A percentile compares a stretch with the other conserved stretches of the same genome.
Conservation (phyloP, 37 sponge, comb jelly and placozoan genomes). For the Amphimedon queenslandica region DNA sequence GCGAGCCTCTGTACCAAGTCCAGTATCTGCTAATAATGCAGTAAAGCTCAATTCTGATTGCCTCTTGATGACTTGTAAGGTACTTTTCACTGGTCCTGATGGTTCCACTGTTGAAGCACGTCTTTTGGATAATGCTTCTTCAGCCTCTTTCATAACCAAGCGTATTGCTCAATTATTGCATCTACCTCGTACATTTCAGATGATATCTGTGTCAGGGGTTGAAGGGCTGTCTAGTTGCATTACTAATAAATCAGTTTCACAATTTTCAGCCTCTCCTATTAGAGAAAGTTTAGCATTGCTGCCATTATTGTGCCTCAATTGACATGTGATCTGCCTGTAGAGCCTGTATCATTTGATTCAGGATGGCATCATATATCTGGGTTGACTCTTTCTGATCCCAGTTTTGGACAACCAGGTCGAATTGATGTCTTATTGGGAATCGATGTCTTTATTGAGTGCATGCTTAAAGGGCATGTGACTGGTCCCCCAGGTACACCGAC, state of each 20-base stretch:
- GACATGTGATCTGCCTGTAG: slow-evolving; percentile 10
- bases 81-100: slow-evolving; percentile 14
- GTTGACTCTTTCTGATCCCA: not conserved
- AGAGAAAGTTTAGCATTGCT: not conserved
- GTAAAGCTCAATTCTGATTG: slow-evolving; percentile 9
- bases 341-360: not conserved
- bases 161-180: slow-evolving; percentile 18
- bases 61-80: slow-evolving; percentile 28
- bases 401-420: slow-evolving; percentile 2
- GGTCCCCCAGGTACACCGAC: not conserved
- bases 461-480: not conserved
- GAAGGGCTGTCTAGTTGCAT: slow-evolving; percentile 7
- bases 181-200: not conserved
- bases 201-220: not conserved
- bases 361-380: not conserved
- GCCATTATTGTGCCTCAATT: not conserved
- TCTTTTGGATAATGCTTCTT: slow-evolving; percentile 18
- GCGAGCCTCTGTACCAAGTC: not conserved
- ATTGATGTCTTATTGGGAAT: slow-evolving; percentile 1
- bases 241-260: slow-evolving; percentile 1
- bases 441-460: not conserved
- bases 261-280: slow-evolving; percentile 2
- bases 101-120: slow-evolving; percentile 20
- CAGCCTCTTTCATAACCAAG: slow-evolving; percentile 26
- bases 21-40: slow-evolving; percentile 10